phyloP scores from a whole-genome alignment of 2,888 invertebrate genomes.

The Alentia gelatinosa region DNA sequence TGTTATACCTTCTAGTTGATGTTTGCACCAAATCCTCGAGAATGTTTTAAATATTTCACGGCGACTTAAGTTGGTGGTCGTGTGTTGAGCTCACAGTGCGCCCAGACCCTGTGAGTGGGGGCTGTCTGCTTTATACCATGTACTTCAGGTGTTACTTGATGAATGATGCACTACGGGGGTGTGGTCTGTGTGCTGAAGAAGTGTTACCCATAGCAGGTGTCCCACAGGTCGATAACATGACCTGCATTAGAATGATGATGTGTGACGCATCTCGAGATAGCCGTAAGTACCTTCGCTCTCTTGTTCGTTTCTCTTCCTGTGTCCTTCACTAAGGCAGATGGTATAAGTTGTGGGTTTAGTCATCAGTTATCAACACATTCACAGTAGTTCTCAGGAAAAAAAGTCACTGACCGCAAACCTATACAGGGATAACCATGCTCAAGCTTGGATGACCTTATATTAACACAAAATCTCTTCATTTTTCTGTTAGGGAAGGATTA shows the following conservation, averaged over 20 bases:
- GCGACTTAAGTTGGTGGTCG: neutral
- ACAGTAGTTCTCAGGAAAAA: neutral
- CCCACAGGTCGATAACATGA: conserved; percentile 19
- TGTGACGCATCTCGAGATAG: conserved; percentile 25
- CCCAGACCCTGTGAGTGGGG: too few species aligned
- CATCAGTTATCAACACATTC: conserved; percentile 2
- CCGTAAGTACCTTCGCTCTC: conserved; percentile 44
- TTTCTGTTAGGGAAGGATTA: neutral
- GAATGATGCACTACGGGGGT: neutral
- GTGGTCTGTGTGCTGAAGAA: conserved; percentile 30
- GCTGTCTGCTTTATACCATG: conserved; percentile 5
- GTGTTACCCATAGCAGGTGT: conserved; percentile 45
- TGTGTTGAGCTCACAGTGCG: neutral
- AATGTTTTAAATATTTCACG: too few species aligned
- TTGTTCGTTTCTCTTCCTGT: conserved; percentile 43
- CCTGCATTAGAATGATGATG: conserved; percentile 9
- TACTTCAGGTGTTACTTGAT: conserved; percentile 10
- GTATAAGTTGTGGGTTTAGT: conserved; percentile 1
- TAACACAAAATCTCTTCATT: neutral
- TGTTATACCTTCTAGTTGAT: conserved; percentile 44
- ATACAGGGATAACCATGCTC: neutral
- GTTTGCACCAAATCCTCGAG: neutral
- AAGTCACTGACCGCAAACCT: neutral
- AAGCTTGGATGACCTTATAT: too few species aligned
- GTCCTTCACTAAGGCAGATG: conserved; percentile 33